Evolutionary conservation across 2,888 invertebrate species (phyloP), one percentile per base, ranked within the genome.

Genomic region (Drosophila koepferae): DNA sequence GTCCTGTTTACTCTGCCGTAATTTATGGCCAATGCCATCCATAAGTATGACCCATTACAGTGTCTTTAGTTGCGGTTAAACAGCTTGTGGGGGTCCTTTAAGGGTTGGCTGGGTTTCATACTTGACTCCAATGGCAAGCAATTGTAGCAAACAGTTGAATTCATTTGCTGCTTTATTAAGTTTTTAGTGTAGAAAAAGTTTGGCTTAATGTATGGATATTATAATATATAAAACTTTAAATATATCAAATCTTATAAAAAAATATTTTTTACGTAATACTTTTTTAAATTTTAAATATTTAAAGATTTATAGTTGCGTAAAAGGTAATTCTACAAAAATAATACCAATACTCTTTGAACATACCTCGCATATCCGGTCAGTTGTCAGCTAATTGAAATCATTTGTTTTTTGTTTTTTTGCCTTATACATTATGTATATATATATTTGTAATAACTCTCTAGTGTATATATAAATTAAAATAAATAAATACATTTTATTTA

Each of bases 391-490:
- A 54, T 61, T 16, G 44, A 70, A 62, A 58, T 46, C 9, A 38
- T 3, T 18, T n/a, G 14, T 53, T 36, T 8, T 58, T 34, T 28
- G 63, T 68, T 74, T 77, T 78, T 83, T 86, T 76, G 75, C 80
- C 91, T 91, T 91, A 91, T 88, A 88, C 86, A 87, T 83, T 91
- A 90, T 85, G 82, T 91, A 89, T 91, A 86, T 86, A 88, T 87
- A 84, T 87, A 86, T 87, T 91, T 91, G 88, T 92, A 85, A 91
- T 92, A 91, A 92, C 90, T 91, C 90, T 91, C 91, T 92, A 92
- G 91, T 92, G 92, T 92, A 92, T 92, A 85, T 85, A 92, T 92
- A 92, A 92, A 92, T 92, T 92, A 92, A 92, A 92, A 92, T 92
- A 92, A 92, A 92, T 92, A 92, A 91, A 91, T 92, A 91, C 91